Evolutionary conservation across 2,797 vertebrate species (phyloP), one percentile per base, ranked within the genome.

Genomic region (Bovichtus diacanthus): DNA sequence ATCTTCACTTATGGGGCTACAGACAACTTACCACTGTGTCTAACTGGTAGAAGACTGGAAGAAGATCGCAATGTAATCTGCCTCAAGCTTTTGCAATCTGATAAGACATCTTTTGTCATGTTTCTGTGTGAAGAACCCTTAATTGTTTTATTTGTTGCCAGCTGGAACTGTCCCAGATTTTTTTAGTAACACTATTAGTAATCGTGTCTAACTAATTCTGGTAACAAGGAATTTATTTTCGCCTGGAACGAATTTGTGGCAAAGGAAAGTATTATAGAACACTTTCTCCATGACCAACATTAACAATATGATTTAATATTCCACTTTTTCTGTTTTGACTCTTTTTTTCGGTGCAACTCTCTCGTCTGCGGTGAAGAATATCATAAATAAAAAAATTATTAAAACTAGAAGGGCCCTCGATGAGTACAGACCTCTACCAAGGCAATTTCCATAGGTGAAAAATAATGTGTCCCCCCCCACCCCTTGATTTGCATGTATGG

Each of bases 41-140:
- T 9, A 6, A 31, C 10, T 27, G 19, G 19, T 11, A 59, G 19
- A 65, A 65, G 49, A 71, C 60, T 2, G 16, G 54, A 21, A 21
- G 11, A 34, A 62, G 23, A 71, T 75, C 21, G 9, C 10, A 29
- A 55, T 25, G n/a, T 23, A 36, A 36, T 56, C 43, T 74, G 66
- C 66, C 55, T 58, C 25, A 41, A 70, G 76, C 44, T 31, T 67
- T 62, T 76, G 58, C 44, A 56, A 59, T 62, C 70, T 74, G 51
- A 77, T 80, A 71, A 67, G 53, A 70, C 31, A 55, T 60, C 31
- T 74, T 11, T 43, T 23, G 7, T 31, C 8, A 36, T 58, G 16
- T 16, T n/a, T 64, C 51, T 56, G n/a, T 53, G 38, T 53, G 44
- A 65, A 31, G 19, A 75, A 58, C 21, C 27, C 36, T 63, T 47